Conservation (phyloP, 37 sponge, comb jelly and placozoan genomes). For the Theonella swinhoei region DNA sequence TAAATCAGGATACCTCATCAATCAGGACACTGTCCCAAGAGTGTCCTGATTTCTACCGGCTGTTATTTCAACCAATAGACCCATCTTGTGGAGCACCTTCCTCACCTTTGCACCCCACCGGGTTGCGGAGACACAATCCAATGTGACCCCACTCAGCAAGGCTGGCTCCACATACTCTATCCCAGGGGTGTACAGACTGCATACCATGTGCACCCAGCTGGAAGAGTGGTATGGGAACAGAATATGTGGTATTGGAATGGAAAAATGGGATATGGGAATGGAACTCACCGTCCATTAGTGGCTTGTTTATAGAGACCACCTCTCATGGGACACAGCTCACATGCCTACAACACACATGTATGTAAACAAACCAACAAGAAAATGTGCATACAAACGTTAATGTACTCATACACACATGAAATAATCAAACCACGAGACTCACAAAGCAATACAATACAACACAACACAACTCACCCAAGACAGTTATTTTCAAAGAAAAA, state of each 20-base stretch:
- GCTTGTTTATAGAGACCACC: constrained; percentile 83
- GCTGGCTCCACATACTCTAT: constrained; percentile 75
- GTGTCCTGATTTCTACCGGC: too few relatives aligned
- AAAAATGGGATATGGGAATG: background rate
- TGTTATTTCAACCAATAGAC: too few relatives aligned
- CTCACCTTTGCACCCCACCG: constrained; percentile 74
- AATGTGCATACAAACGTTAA: background rate
- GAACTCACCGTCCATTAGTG: constrained; percentile 68
- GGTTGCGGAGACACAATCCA: constrained; percentile 65
- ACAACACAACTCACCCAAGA: background rate
- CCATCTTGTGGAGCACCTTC: too few relatives aligned
- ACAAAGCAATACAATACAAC: too few relatives aligned
- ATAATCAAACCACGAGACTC: background rate
- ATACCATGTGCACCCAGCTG: constrained; percentile 93
- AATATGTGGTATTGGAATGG: background rate
- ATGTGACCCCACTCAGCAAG: constrained; percentile 63
- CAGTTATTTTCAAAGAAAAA: too few relatives aligned
- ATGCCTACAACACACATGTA: constrained; percentile 40
- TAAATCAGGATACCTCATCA: too few relatives aligned
- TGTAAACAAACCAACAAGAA: background rate
- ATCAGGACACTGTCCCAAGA: too few relatives aligned
- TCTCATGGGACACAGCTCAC: constrained; percentile 76
- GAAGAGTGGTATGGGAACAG: background rate
- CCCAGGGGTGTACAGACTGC: constrained; percentile 78
- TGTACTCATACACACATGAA: background rate